These are phyloP conservation scores for Tinea pellionella DNA, from an alignment of 2,888 invertebrate genomes.

Conservation along the genomic window DNA sequence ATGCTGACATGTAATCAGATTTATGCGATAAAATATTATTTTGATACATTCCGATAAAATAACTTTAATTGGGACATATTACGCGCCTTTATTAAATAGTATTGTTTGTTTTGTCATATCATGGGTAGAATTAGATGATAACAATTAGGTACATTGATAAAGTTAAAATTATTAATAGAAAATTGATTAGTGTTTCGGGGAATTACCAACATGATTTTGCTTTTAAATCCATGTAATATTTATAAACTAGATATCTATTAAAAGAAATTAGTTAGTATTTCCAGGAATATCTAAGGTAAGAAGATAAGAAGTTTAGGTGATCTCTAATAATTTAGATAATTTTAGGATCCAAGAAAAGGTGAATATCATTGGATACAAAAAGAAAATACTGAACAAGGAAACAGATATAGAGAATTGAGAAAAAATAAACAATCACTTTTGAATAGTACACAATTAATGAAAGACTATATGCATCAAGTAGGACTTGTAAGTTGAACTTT, in stretches of 20 bases:
- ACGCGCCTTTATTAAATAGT: background rate
- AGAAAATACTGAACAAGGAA: constrained; percentile 45
- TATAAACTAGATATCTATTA: too few relatives aligned
- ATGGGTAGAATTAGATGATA: background rate
- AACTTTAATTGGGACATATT: too few relatives aligned
- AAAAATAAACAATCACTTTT: constrained; percentile 39
- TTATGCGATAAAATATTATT: background rate
- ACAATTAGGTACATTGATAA: background rate
- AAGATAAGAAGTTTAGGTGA: too few relatives aligned
- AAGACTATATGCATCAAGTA: constrained; percentile 39
- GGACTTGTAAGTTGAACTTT: constrained; percentile 35
- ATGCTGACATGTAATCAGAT: too few relatives aligned
- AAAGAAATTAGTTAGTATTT: too few relatives aligned
- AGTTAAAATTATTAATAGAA: too few relatives aligned
- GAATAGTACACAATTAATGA: constrained; percentile 28
- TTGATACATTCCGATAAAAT: too few relatives aligned
- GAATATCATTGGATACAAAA: constrained; percentile 49
- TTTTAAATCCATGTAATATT: too few relatives aligned
- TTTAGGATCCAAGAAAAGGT: constrained; percentile 49
- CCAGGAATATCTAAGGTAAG: too few relatives aligned
- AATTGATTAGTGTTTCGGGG: too few relatives aligned
- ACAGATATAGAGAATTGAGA: constrained; percentile 41
- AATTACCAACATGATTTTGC: too few relatives aligned
- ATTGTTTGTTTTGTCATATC: background rate
- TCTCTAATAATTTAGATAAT: background rate